These are phyloP conservation scores for Trachelus tabidus DNA, from an alignment of 2,888 invertebrate genomes.

Conservation along the genomic window DNA sequence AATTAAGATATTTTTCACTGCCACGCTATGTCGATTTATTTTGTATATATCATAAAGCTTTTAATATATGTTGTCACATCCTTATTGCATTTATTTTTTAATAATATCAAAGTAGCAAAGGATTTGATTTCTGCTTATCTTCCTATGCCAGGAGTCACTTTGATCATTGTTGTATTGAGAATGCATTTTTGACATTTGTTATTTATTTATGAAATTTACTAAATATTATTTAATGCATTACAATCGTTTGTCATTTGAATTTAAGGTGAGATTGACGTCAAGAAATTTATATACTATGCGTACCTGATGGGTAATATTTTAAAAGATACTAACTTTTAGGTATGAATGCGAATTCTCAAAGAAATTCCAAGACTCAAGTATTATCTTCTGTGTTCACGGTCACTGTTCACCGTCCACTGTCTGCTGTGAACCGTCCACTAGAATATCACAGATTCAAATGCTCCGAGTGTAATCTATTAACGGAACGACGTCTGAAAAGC, in stretches of 20 bases:
- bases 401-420: background rate
- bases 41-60: background rate
- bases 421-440: background rate
- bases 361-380: background rate
- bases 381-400: background rate
- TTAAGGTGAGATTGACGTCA: background rate
- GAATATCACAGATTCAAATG: background rate
- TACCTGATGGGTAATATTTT: background rate
- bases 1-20: background rate
- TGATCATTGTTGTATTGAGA: background rate
- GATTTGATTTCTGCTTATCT: too few relatives aligned
- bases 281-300: background rate
- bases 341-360: background rate
- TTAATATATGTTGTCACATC: background rate
- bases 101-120: too few relatives aligned
- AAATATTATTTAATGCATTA: background rate
- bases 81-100: too few relatives aligned
- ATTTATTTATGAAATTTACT: background rate
- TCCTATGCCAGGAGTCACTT: too few relatives aligned
- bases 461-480: conserved; percentile 46
- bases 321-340: background rate
- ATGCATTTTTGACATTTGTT: background rate
- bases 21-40: background rate
- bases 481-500: conserved; percentile 29
- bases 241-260: background rate